Evolutionary conservation across 2,888 invertebrate genomes (phyloP).

Genomic region (Yponomeuta evonymella): DNA sequence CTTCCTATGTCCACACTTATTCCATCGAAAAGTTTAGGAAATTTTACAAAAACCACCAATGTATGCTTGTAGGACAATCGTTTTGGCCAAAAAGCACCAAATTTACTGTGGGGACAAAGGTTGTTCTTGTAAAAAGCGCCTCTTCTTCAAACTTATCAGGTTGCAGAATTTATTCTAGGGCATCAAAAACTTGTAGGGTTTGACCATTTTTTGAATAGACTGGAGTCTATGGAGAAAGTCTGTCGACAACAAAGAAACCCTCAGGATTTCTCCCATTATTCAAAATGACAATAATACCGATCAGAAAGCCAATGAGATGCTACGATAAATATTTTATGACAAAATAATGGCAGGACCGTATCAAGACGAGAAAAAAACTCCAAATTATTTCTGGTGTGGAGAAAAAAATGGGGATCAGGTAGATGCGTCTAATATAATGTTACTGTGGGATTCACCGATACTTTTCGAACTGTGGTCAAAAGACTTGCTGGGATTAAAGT

Average conservation of each 20-base stretch:
- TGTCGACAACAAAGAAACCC: not conserved
- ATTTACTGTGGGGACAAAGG: too few relatives aligned
- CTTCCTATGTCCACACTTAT: too few relatives aligned
- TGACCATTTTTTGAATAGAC: too few relatives aligned
- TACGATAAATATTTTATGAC: slow-evolving; percentile 61
- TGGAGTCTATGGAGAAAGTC: too few relatives aligned
- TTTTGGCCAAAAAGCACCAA: too few relatives aligned
- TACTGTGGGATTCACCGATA: not conserved
- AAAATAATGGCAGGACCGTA: slow-evolving; percentile 51
- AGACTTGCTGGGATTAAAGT: not conserved
- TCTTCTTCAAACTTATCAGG: too few relatives aligned
- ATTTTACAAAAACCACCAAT: too few relatives aligned
- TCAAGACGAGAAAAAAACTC: slow-evolving; percentile 30
- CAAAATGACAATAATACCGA: slow-evolving; percentile 13
- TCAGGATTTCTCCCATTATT: not conserved
- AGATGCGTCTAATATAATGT: slow-evolving; percentile 16
- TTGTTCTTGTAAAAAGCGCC: too few relatives aligned
- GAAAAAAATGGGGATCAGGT: slow-evolving; percentile 26
- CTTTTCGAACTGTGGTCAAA: not conserved
- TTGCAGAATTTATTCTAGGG: too few relatives aligned
- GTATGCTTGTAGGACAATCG: too few relatives aligned
- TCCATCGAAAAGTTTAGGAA: too few relatives aligned
- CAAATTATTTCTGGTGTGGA: slow-evolving; percentile 23
- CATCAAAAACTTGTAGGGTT: too few relatives aligned
- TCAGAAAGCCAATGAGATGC: slow-evolving; percentile 25